A percentile compares a stretch with the other conserved stretches of the same genome.
These are phyloP conservation scores for Mellilla xanthometata DNA, from an alignment of 2,888 invertebrate species.

Conservation along the genomic window DNA sequence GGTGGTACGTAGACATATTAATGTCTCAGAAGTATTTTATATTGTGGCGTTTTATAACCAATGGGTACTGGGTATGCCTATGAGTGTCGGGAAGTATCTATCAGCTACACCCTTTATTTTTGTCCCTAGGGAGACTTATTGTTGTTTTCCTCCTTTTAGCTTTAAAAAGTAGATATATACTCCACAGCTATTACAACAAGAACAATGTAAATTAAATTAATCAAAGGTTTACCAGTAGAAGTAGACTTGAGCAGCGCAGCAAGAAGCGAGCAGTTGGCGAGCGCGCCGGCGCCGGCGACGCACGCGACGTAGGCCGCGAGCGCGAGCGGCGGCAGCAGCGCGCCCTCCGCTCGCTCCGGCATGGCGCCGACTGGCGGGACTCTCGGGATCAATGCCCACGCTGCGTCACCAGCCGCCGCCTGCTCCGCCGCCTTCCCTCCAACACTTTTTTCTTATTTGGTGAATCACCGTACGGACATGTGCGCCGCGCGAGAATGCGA, in stretches of 20 bases:
- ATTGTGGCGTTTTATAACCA: too few species aligned
- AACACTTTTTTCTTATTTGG: slow-evolving; percentile 63
- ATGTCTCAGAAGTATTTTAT: too few species aligned
- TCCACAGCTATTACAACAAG: too few species aligned
- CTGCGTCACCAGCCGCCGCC: slow-evolving; percentile 60
- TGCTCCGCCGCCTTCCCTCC: slow-evolving; percentile 60
- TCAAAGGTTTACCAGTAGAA: slow-evolving; percentile 75
- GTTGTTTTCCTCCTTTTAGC: too few species aligned
- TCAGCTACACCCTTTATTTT: too few species aligned
- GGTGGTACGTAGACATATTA: too few species aligned
- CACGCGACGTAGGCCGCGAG: slow-evolving; percentile 59
- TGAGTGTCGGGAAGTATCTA: too few species aligned
- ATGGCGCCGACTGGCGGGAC: slow-evolving; percentile 70
- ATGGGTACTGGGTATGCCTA: too few species aligned
- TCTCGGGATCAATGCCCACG: slow-evolving; percentile 77
- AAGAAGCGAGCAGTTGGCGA: slow-evolving; percentile 68
- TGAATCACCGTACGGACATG: slow-evolving; percentile 72
- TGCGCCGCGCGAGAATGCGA: slow-evolving; percentile 58
- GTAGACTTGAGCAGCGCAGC: slow-evolving; percentile 69
- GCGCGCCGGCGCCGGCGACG: slow-evolving; percentile 69
- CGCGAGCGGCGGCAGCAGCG: slow-evolving; percentile 63
- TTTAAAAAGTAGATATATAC: too few species aligned
- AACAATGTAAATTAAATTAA: neutral
- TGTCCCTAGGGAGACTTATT: too few species aligned
- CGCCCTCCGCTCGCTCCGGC: slow-evolving; percentile 60